A percentile compares a stretch with the other conserved stretches of the same genome.
Conservation (phyloP, 2,888 invertebrate genomes). For the Agonopterix subpropinquella region DNA sequence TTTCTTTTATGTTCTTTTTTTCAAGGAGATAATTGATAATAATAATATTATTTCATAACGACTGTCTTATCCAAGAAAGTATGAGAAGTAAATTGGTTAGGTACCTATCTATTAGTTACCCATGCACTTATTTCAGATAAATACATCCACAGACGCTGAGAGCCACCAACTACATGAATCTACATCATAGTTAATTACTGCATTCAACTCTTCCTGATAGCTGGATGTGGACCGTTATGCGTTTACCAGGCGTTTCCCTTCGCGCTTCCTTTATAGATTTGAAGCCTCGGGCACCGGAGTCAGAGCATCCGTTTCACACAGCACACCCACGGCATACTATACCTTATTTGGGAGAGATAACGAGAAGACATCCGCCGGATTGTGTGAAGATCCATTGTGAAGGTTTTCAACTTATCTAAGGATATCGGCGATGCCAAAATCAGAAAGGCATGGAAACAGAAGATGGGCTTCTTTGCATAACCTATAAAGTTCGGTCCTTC, state of each 20-base stretch:
- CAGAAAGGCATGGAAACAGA: background rate
- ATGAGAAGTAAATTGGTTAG: too few species aligned
- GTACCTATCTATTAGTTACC: too few species aligned
- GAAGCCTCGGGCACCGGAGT: constrained; percentile 15
- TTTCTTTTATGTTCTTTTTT: too few species aligned
- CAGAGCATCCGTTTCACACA: constrained; percentile 39
- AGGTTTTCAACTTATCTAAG: constrained; percentile 2
- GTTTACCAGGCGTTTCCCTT: constrained; percentile 15
- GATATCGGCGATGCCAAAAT: background rate
- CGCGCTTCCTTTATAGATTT: constrained; percentile 24
- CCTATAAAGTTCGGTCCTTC: background rate
- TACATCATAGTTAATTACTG: too few species aligned
- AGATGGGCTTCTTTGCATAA: background rate
- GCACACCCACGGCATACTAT: constrained; percentile 39
- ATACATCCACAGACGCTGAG: too few species aligned
- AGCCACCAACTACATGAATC: too few species aligned
- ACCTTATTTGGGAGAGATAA: constrained; percentile 58
- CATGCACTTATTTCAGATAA: too few species aligned
- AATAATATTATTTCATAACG: too few species aligned
- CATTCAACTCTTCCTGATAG: too few species aligned
- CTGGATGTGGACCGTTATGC: background rate
- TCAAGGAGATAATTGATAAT: too few species aligned
- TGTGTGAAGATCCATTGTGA: constrained; percentile 24
- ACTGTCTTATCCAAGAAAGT: too few species aligned
- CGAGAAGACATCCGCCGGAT: constrained; percentile 58